Evolutionary conservation across 2,797 vertebrate species (phyloP).

Genomic region (Sebastes hubbsi): DNA sequence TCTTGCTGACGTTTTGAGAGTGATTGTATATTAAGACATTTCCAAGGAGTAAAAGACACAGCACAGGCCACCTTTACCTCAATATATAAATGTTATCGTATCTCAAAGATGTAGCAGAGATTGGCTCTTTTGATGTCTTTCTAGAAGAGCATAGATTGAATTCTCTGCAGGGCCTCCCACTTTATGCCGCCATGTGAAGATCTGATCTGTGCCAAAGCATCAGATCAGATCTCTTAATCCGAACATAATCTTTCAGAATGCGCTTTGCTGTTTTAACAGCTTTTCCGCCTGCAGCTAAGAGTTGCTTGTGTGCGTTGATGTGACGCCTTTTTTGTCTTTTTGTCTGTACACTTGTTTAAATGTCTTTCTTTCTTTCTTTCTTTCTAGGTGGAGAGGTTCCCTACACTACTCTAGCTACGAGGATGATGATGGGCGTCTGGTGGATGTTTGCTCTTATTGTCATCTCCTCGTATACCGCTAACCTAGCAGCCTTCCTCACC

Average conservation of each 20-base stretch:
- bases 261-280: slow-evolving; percentile 23
- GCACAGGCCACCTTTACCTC: background rate
- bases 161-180: slow-evolving; percentile 5
- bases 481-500: slow-evolving; percentile 97
- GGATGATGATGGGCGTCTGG: slow-evolving; percentile 99
- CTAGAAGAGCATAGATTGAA: background rate
- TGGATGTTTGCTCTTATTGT: slow-evolving; percentile 99
- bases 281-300: slow-evolving; percentile 20
- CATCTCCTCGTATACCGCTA: slow-evolving; percentile 98
- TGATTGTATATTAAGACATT: background rate
- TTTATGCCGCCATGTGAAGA: slow-evolving; percentile 8
- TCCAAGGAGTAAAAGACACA: background rate
- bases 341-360: background rate
- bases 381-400: slow-evolving; percentile 93
- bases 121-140: slow-evolving; percentile 13
- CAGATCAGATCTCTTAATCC: slow-evolving; percentile 48
- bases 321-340: background rate
- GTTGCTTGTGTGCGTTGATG: background rate
- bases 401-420: slow-evolving; percentile 95
- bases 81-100: background rate
- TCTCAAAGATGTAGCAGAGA: background rate
- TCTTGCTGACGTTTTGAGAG: background rate
- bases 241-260: slow-evolving; percentile 38
- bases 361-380: background rate
- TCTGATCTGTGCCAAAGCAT: slow-evolving; percentile 25